Evolutionary conservation across 2,888 invertebrate species (phyloP).

Genomic region (Conus canariensis): DNA sequence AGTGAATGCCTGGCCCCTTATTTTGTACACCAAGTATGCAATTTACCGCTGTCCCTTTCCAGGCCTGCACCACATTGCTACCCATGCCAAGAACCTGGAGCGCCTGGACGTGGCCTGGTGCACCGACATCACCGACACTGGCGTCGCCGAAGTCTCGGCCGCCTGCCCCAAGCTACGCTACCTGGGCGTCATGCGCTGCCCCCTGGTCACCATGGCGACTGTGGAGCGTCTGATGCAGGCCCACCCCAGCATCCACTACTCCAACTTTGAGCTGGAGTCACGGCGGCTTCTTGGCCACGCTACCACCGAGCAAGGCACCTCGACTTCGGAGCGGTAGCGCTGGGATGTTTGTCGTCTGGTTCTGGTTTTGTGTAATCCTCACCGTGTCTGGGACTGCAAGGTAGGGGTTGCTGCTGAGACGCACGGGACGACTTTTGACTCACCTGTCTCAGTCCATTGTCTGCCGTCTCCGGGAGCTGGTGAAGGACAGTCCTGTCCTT

Average conservation of each 20-base stretch:
- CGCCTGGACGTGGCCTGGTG: constrained; percentile 73
- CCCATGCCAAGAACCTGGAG: constrained; percentile 60
- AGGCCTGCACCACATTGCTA: constrained; percentile 60
- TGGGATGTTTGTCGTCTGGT: no score
- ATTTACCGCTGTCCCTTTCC: background rate
- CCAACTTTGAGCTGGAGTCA: constrained; percentile 70
- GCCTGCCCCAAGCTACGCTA: constrained; percentile 62
- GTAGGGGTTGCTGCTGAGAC: no score
- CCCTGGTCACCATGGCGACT: constrained; percentile 62
- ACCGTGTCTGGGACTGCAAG: no score
- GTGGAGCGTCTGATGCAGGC: constrained; percentile 61
- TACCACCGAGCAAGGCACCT: no score
- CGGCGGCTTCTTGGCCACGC: constrained; percentile 58
- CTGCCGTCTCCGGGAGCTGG: no score
- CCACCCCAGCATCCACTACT: constrained; percentile 67
- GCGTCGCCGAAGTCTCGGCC: constrained; percentile 61
- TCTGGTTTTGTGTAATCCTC: no score
- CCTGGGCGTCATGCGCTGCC: constrained; percentile 71
- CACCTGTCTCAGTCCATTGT: no score
- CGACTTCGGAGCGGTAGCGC: no score
- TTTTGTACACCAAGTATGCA: no score
- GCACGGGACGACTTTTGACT: no score
- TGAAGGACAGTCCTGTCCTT: no score
- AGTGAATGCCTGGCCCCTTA: no score
- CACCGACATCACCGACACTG: constrained; percentile 64